A percentile compares a stretch with the other conserved stretches of the same genome.
Evolutionary conservation across 2,888 invertebrate species (phyloP).

Genomic region (Druceiella hillmani): DNA sequence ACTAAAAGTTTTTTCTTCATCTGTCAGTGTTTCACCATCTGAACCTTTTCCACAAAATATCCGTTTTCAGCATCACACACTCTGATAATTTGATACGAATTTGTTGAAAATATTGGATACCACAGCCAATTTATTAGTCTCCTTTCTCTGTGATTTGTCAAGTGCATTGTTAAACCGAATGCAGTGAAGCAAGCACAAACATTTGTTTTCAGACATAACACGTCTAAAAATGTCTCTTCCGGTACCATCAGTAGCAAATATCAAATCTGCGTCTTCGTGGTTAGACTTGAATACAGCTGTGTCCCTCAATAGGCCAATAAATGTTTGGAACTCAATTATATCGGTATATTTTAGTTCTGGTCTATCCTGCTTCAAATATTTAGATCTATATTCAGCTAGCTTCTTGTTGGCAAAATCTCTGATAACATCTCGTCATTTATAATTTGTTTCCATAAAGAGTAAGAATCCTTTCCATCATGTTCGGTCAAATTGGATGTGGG

Average conservation of each 20-base stretch:
- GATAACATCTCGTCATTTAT: constrained; percentile 4
- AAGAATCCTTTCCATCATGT: constrained; percentile 3
- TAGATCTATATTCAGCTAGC: constrained; percentile 2
- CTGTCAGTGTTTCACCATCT: too few relatives aligned
- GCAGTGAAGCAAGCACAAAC: too few relatives aligned
- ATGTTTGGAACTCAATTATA: constrained; percentile 2
- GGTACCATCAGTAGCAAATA: constrained; percentile 3
- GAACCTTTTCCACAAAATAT: too few relatives aligned
- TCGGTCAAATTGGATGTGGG: constrained; percentile 4
- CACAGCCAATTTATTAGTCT: too few relatives aligned
- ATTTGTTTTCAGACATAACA: too few relatives aligned
- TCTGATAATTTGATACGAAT: too few relatives aligned
- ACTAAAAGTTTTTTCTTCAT: too few relatives aligned
- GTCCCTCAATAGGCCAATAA: constrained; percentile 3
- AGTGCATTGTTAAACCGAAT: too few relatives aligned
- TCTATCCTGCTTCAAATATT: constrained; percentile 2
- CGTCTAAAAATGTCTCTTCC: constrained; percentile 3
- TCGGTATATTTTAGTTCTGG: constrained; percentile 3
- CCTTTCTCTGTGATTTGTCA: too few relatives aligned
- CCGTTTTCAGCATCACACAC: too few relatives aligned
- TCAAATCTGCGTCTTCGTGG: constrained; percentile 1
- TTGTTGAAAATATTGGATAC: too few relatives aligned
- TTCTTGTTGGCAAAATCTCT: constrained; percentile 4
- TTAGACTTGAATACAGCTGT: too few relatives aligned
- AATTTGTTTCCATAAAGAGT: constrained; percentile 3